Conservation (phyloP, 2,888 invertebrate genomes). For the Plebejus anna region DNA sequence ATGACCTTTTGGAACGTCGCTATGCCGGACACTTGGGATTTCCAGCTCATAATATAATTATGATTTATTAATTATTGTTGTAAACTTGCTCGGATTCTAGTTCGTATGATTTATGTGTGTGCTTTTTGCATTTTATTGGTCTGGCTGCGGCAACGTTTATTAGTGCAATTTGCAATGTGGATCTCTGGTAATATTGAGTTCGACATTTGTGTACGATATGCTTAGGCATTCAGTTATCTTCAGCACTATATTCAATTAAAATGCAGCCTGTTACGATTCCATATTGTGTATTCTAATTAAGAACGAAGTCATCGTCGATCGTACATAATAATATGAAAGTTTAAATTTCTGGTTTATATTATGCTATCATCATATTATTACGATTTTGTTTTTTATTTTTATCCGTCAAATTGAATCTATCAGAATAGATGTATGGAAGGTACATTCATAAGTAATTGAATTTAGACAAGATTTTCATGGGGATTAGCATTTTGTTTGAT, state of each 20-base stretch:
- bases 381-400: too few species aligned
- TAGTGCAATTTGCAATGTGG: slow-evolving; percentile 15
- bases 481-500: slow-evolving; percentile 20
- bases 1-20: slow-evolving; percentile 15
- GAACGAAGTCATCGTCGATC: neutral
- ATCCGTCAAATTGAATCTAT: neutral
- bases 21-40: slow-evolving; percentile 17
- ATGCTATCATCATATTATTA: too few species aligned
- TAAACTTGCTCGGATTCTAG: neutral
- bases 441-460: slow-evolving; percentile 1
- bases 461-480: slow-evolving; percentile 1
- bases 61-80: neutral
- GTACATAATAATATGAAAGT: neutral
- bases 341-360: neutral
- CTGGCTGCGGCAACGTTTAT: slow-evolving; percentile 7
- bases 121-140: slow-evolving; percentile 16
- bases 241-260: neutral
- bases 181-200: slow-evolving; percentile 10
- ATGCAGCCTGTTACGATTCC: slow-evolving; percentile 5
- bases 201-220: neutral
- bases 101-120: neutral
- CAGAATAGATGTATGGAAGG: neutral
- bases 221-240: slow-evolving; percentile 4
- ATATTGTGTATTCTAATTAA: neutral
- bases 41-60: slow-evolving; percentile 6